Percentiles rank a stretch among this genome's conserved stretches.
These are phyloP conservation scores for Zoroaster sp. DNA, from an alignment of 53 echinoderm and acorn worm species.

Conservation along the genomic window DNA sequence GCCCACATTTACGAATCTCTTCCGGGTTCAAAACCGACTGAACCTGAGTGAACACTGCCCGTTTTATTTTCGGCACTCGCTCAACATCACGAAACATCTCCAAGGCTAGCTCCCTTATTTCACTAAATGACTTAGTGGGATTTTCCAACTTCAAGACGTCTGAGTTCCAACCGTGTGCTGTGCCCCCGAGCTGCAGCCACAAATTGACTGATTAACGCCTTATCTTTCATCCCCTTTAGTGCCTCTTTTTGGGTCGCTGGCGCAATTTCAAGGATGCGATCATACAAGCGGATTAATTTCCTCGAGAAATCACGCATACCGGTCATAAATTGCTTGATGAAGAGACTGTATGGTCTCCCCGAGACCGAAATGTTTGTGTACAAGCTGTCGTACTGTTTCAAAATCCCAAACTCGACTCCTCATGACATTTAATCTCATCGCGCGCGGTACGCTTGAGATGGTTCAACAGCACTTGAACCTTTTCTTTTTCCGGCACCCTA, in stretches of 20 bases:
- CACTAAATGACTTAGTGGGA: background rate
- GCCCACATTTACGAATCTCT: background rate
- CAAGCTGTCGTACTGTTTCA: background rate
- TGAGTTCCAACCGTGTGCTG: background rate
- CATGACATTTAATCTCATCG: slow-evolving; percentile 25
- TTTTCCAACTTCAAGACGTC: background rate
- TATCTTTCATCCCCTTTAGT: background rate
- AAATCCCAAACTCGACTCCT: background rate
- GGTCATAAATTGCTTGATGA: background rate
- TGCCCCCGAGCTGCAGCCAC: slow-evolving; percentile 23
- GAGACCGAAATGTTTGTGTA: background rate
- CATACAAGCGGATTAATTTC: slow-evolving; percentile 12
- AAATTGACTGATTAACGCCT: background rate
- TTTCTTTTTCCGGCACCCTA: background rate
- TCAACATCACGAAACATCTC: background rate
- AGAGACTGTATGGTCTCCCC: slow-evolving; percentile 6
- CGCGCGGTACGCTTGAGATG: slow-evolving; percentile 6
- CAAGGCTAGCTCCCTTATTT: slow-evolving; percentile 16
- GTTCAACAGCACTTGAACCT: background rate
- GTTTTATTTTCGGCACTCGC: background rate
- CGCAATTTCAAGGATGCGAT: background rate
- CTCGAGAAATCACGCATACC: background rate
- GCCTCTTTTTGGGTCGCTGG: background rate
- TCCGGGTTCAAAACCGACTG: background rate
- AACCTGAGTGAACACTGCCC: background rate